phyloP scores from a whole-genome alignment of 2,888 invertebrate species.

The Branchipolynoe longqiensis region DNA sequence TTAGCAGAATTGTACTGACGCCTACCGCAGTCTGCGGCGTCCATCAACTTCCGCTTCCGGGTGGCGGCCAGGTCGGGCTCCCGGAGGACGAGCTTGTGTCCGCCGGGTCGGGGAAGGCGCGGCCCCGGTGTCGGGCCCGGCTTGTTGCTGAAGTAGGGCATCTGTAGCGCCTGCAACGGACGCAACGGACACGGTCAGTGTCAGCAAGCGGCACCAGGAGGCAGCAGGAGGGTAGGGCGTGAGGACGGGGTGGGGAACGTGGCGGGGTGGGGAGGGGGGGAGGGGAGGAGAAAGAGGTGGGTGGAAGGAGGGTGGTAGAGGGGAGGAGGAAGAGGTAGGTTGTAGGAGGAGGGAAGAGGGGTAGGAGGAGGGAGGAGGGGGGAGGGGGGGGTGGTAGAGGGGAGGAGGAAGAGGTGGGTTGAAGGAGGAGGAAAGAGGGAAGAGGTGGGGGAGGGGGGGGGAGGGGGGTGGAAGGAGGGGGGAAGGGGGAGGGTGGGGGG shows the following conservation, averaged over 20 bases:
- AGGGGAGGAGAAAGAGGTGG: too few species aligned
- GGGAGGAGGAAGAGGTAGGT: too few species aligned
- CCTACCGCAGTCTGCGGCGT: constrained; percentile 65
- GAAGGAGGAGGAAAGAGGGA: too few species aligned
- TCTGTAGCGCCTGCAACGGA: constrained; percentile 86
- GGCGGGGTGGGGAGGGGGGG: not conserved
- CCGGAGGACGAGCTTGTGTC: constrained; percentile 63
- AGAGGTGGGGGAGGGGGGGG: too few species aligned
- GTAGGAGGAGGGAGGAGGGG: too few species aligned
- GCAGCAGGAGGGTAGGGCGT: not conserved
- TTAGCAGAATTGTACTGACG: too few species aligned
- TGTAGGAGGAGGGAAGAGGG: too few species aligned
- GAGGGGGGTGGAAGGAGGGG: too few species aligned
- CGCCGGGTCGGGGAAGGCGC: constrained; percentile 89
- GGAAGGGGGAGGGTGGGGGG: too few species aligned
- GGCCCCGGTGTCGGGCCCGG: constrained; percentile 92
- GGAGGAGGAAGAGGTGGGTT: too few species aligned
- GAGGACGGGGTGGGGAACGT: not conserved
- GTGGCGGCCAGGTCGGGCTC: constrained; percentile 86
- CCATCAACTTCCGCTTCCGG: constrained; percentile 87
- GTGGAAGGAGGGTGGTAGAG: too few species aligned
- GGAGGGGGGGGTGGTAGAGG: too few species aligned
- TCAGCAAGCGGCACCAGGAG: not conserved
- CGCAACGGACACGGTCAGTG: not conserved
- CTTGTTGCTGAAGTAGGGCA: constrained; percentile 95